Evolutionary conservation across 2,888 invertebrate genomes (phyloP).

Genomic region (Pterostichus niger): DNA sequence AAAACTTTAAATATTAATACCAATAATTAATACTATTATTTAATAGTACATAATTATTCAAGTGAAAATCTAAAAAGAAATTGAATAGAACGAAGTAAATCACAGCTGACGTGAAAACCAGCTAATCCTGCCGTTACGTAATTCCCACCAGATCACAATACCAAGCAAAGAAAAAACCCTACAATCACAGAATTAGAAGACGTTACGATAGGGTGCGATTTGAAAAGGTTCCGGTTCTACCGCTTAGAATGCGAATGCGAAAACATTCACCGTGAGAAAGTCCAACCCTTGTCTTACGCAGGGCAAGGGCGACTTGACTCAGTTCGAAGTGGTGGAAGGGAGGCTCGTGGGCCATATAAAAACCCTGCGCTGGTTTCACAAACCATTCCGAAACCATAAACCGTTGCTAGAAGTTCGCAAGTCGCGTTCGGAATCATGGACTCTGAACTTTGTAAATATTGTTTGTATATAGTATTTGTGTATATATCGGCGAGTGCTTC

Average conservation of each 20-base stretch:
- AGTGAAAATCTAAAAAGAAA: too few species aligned
- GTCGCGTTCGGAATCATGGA: constrained; percentile 30
- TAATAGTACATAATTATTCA: too few species aligned
- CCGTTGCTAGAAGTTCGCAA: constrained; percentile 56
- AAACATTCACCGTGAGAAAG: constrained; percentile 32
- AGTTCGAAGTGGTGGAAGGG: constrained; percentile 46
- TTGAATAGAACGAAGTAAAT: too few species aligned
- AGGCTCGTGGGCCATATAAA: constrained; percentile 54
- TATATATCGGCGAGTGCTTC: constrained; percentile 16
- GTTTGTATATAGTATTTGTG: constrained; percentile 49
- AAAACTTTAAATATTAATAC: too few species aligned
- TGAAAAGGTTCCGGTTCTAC: constrained; percentile 38
- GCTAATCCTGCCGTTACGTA: constrained; percentile 16
- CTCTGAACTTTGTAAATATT: constrained; percentile 59
- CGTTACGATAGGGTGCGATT: constrained; percentile 52
- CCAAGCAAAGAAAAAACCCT: constrained; percentile 2
- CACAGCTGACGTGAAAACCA: neutral
- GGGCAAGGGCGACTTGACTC: neutral
- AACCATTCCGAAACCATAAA: constrained; percentile 63
- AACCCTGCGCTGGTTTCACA: constrained; percentile 9
- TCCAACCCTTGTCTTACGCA: constrained; percentile 18
- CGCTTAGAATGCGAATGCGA: constrained; percentile 19
- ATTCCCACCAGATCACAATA: constrained; percentile 30
- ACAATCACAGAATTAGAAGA: constrained; percentile 52
- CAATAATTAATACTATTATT: too few species aligned